A percentile compares a stretch with the other conserved stretches of the same genome.
Evolutionary conservation across 2,888 invertebrate genomes (phyloP).

Genomic region (Cetonia aurata): DNA sequence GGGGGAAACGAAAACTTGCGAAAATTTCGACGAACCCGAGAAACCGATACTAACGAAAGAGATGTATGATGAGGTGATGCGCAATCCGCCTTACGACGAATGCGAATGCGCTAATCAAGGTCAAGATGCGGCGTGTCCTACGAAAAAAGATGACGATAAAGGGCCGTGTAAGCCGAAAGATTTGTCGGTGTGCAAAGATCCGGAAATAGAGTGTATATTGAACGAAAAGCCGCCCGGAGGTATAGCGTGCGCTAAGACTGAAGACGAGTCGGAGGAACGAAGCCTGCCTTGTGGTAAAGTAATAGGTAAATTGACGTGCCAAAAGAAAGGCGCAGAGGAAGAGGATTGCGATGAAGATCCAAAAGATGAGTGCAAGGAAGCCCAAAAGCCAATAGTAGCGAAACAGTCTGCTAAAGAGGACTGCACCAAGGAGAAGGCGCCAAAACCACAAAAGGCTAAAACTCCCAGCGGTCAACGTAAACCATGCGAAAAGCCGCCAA

Average conservation of each 20-base stretch:
- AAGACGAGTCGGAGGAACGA: neutral
- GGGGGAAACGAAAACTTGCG: constrained; percentile 53
- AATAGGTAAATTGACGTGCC: constrained; percentile 26
- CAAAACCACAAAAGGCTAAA: neutral
- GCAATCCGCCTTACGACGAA: constrained; percentile 26
- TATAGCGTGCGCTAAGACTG: constrained; percentile 1
- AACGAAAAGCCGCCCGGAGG: neutral
- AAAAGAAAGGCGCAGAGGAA: constrained; percentile 29
- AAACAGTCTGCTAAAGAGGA: too few relatives aligned
- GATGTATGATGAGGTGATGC: constrained; percentile 37
- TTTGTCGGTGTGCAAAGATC: constrained; percentile 6
- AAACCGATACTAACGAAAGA: constrained; percentile 50
- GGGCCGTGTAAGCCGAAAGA: constrained; percentile 29
- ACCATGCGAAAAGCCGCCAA: neutral
- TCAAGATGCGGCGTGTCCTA: neutral
- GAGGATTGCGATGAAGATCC: neutral
- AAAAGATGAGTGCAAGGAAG: neutral
- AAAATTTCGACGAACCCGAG: constrained; percentile 51
- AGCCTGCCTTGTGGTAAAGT: constrained; percentile 11
- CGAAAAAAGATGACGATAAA: neutral
- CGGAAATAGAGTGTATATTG: constrained; percentile 29
- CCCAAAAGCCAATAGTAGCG: too few relatives aligned
- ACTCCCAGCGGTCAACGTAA: neutral
- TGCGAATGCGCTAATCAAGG: constrained; percentile 22
- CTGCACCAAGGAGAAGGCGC: neutral